A percentile compares a stretch with the other conserved stretches of the same genome.
These are phyloP conservation scores for Cettia cetti DNA, from an alignment of 2,113 vertebrate species.

Conservation along the genomic window DNA sequence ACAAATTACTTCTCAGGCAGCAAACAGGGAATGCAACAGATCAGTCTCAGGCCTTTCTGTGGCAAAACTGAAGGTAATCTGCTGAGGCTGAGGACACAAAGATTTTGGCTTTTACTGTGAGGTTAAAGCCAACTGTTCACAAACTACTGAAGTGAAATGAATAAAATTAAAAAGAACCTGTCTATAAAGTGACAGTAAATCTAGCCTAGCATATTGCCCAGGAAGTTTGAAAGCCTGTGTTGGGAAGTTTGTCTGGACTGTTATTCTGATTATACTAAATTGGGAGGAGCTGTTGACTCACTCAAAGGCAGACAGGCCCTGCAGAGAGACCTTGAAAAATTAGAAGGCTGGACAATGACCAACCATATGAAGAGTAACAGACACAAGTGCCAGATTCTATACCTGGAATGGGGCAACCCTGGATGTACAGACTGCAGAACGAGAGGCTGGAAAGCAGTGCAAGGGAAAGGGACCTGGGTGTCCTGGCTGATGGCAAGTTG, in stretches of 20 bases:
- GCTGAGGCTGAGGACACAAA: background rate
- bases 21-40: background rate
- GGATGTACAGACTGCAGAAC: background rate
- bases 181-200: background rate
- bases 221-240: background rate
- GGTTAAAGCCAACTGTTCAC: background rate
- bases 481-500: accelerated
- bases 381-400: background rate
- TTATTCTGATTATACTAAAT: background rate
- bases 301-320: background rate
- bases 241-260: background rate
- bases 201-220: background rate
- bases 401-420: background rate
- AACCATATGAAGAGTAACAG: background rate
- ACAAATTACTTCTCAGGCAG: background rate
- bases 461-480: background rate
- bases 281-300: background rate
- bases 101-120: background rate
- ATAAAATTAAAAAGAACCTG: background rate
- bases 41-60: background rate
- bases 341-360: background rate
- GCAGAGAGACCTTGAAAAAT: background rate
- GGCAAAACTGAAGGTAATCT: background rate
- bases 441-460: background rate
- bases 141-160: background rate